phyloP scores from a whole-genome alignment of 2,888 invertebrate species.

The Stenolophus ochropezus region DNA sequence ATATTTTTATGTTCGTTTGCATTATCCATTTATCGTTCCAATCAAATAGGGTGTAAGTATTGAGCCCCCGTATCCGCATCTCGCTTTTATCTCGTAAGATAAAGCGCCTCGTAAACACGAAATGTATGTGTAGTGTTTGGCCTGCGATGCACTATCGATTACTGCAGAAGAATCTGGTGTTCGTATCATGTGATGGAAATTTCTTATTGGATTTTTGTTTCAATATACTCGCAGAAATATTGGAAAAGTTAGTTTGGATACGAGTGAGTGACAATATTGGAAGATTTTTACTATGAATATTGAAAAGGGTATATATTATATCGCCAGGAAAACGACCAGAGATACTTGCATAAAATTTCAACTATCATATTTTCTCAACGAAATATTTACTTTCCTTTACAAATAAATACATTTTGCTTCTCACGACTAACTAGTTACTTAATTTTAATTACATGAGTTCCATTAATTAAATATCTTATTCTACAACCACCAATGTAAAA shows the following conservation, averaged over 20 bases:
- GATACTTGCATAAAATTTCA: no score
- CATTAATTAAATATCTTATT: no score
- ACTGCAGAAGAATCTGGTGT: background rate
- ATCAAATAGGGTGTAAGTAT: background rate
- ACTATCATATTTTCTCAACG: no score
- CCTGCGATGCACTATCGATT: background rate
- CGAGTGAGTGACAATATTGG: slow-evolving; percentile 6
- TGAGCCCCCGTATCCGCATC: background rate
- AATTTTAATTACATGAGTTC: no score
- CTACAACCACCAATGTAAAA: no score
- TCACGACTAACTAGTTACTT: no score
- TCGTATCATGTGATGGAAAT: background rate
- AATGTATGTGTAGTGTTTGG: background rate
- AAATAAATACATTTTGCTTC: no score
- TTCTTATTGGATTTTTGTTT: slow-evolving; percentile 21
- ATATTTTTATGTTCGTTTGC: no score
- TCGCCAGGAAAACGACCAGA: no score
- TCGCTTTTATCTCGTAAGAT: background rate
- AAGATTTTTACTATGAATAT: background rate
- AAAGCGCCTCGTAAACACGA: background rate
- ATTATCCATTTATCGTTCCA: no score
- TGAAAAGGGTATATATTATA: background rate
- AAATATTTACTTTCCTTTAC: no score
- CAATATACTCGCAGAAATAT: slow-evolving; percentile 18
- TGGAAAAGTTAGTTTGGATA: background rate